Percentiles rank a stretch among this genome's conserved stretches.
Evolutionary conservation across 1,140 invertebrate genomes (phyloP).

Genomic region (Eumaeus atala): DNA sequence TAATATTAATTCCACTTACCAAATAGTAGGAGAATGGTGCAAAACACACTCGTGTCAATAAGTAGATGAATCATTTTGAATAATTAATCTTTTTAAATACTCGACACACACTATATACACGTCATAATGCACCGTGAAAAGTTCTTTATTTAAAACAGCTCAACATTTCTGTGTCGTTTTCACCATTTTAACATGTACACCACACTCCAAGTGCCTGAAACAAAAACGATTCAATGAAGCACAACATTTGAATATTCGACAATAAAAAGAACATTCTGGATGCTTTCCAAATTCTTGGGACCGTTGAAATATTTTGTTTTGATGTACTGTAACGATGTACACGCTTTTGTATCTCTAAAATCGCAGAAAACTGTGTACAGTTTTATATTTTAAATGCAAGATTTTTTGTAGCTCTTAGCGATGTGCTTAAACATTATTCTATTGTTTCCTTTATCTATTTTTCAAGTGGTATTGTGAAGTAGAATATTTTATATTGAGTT

Average conservation of each 20-base stretch:
- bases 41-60: neutral
- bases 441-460: neutral
- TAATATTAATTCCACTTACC: conserved; percentile 1
- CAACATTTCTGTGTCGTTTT: neutral
- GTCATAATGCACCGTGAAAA: neutral
- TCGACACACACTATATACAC: conserved; percentile 6
- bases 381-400: conserved; percentile 13
- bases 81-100: neutral
- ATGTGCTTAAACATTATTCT: neutral
- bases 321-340: conserved; percentile 29
- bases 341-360: conserved; percentile 19
- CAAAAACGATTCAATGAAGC: conserved; percentile 22
- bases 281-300: conserved; percentile 27
- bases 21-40: neutral
- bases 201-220: conserved; percentile 16
- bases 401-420: conserved; percentile 1
- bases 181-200: conserved; percentile 12
- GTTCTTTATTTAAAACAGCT: neutral
- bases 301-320: conserved; percentile 28
- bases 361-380: conserved; percentile 17
- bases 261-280: conserved; percentile 23
- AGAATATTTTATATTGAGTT: too few relatives aligned
- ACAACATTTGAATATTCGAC: conserved; percentile 28
- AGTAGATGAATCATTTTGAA: neutral
- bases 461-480: too few relatives aligned